These are phyloP conservation scores for Eurosta solidaginis DNA, from an alignment of 1,140 invertebrate genomes.

Conservation along the genomic window DNA sequence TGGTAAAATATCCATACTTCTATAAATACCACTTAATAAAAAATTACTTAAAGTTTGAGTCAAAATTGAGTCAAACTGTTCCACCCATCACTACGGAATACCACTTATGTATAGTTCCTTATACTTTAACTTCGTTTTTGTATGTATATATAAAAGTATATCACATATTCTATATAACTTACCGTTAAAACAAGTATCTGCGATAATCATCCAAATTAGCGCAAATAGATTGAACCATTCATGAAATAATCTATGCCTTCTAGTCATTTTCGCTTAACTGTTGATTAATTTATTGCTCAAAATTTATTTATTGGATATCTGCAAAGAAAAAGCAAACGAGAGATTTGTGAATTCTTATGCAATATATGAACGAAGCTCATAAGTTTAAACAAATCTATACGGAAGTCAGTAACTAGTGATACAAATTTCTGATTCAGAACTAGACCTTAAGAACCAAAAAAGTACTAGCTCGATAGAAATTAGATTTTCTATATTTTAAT, in stretches of 20 bases:
- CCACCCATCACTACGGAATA: too few species aligned
- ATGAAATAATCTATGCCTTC: constrained; percentile 27
- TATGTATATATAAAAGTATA: background rate
- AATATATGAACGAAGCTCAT: background rate
- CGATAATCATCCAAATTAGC: constrained; percentile 55
- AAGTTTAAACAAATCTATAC: too few species aligned
- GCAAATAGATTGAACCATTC: constrained; percentile 52
- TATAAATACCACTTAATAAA: too few species aligned
- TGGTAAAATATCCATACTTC: too few species aligned
- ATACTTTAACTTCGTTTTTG: background rate
- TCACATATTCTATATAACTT: constrained; percentile 38
- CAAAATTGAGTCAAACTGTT: too few species aligned
- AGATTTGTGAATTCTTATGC: background rate
- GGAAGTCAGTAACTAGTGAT: background rate
- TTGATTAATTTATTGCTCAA: background rate
- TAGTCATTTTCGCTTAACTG: constrained; percentile 21
- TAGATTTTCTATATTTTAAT: too few species aligned
- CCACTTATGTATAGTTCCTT: too few species aligned
- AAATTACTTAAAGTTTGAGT: too few species aligned
- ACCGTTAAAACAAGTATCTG: constrained; percentile 57
- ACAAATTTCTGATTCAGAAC: too few species aligned
- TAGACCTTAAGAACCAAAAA: too few species aligned
- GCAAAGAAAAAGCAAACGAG: background rate
- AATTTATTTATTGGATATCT: background rate
- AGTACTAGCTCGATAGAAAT: too few species aligned